Evolutionary conservation across 2,888 invertebrate species (phyloP), one percentile per base, ranked within the genome.

Genomic region (Tromatobia lineatoria): DNA sequence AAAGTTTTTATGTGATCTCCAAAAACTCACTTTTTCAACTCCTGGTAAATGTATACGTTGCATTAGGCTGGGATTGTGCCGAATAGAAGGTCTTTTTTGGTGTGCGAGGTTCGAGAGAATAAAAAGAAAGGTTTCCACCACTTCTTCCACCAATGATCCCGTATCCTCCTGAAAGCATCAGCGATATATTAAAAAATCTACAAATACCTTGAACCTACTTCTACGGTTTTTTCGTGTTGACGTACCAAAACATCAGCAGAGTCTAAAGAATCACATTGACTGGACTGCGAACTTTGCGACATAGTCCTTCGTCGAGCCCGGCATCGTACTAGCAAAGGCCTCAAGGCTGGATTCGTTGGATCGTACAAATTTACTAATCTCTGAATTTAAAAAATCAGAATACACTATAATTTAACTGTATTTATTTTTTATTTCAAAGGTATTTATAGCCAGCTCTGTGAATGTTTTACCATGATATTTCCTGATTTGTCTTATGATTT

Each of bases 361-460:
- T 96, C 96, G 88, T 96, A 95, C 75, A 96, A 94, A 54, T 94
- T 91, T 3, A 95, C 94, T 83, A 96, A 92, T 88, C 95, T 94
- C 90, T 94, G 92, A 15, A 83, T 59, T 71, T 15, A 13, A 38
- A 15, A 76, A 15, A 23, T 38, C 20, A 18, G 11, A 75, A 81
- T 57, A 79, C 71, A 15, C n/a, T 20, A 8, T 10, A 23, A 8
- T 54, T 25, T 74, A 47, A 74, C 71, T 52, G 52, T 20, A 1
- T 52, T 59, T 75, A 66, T n/a, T 7, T 11, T 61, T 15, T 52
- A 20, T 34, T 2, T 8, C 10, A 1, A 38, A 10, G 38, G 10
- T 38, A 38, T 38, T 38, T 10, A 2, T 38, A 2, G 38, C 10
- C 10, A 38, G 10, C 10, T 38, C 10, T 38, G 8, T 38, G 2